Percentiles rank a stretch among this genome's conserved stretches.
These are phyloP conservation scores for Chondrilla cf. caribensis DNA, from an alignment of 37 sponge, comb jelly and placozoan species.

Conservation along the genomic window DNA sequence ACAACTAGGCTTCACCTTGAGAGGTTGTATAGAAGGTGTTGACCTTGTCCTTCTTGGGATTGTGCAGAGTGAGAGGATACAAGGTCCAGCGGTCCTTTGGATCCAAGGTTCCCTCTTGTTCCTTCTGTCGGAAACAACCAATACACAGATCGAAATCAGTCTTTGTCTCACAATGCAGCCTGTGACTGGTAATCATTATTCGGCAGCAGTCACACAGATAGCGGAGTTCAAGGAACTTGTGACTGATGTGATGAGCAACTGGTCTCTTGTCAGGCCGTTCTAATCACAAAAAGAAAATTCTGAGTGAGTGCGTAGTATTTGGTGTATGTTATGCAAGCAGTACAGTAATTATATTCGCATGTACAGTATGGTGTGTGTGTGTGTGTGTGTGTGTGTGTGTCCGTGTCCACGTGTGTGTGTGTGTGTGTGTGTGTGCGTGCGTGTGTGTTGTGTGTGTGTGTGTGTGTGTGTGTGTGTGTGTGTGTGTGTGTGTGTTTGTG, in stretches of 20 bases:
- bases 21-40: conserved; percentile 34
- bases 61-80: conserved; percentile 43
- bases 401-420: neutral
- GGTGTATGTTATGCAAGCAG: too few species aligned
- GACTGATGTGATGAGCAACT: neutral
- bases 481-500: too few species aligned
- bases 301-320: too few species aligned
- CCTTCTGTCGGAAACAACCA: conserved; percentile 69
- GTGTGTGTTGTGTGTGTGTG: too few species aligned
- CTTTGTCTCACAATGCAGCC: conserved; percentile 48
- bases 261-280: conserved; percentile 41
- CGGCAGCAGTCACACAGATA: conserved; percentile 48
- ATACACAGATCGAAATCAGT: conserved; percentile 66
- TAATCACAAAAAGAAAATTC: neutral
- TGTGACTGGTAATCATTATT: conserved; percentile 47
- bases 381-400: too few species aligned
- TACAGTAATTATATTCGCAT: too few species aligned
- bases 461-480: too few species aligned
- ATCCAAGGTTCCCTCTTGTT: conserved; percentile 24
- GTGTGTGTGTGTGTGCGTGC: too few species aligned
- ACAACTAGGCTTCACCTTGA: too few species aligned
- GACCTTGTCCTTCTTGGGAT: conserved; percentile 15
- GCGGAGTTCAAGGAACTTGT: conserved; percentile 36
- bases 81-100: conserved; percentile 55
- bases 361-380: too few species aligned